These are phyloP conservation scores for Sparidentex hasta DNA, from an alignment of 2,797 vertebrate species.

Conservation along the genomic window DNA sequence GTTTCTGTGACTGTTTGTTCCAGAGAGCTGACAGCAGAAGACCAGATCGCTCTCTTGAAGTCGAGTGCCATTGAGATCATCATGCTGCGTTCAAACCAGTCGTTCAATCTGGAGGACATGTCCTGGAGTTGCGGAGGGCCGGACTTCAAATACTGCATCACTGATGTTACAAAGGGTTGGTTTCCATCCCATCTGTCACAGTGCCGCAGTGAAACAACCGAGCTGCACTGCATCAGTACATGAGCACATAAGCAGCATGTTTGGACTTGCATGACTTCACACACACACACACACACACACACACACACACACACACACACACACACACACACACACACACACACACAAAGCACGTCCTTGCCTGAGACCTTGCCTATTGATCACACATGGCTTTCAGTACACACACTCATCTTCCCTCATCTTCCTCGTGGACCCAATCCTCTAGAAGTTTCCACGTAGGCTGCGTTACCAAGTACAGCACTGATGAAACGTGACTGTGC, in stretches of 20 bases:
- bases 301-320: not conserved
- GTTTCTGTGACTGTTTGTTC: slow-evolving; percentile 29
- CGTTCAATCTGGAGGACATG: slow-evolving; percentile 96
- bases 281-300: not conserved
- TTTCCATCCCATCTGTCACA: not conserved
- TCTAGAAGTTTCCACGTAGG: slow-evolving; percentile 22
- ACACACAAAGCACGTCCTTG: not conserved
- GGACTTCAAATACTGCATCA: slow-evolving; percentile 93
- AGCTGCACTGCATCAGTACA: not conserved
- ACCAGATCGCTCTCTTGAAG: slow-evolving; percentile 97
- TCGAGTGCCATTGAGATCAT: slow-evolving; percentile 98
- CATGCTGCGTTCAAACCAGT: slow-evolving; percentile 98
- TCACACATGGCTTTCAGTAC: slow-evolving; percentile 2
- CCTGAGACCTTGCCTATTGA: slow-evolving; percentile 12
- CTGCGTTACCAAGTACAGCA: not conserved
- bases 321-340: too few relatives aligned
- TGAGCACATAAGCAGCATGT: not conserved
- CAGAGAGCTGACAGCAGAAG: slow-evolving; percentile 94
- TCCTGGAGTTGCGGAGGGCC: slow-evolving; percentile 94
- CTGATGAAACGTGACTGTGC: not conserved
- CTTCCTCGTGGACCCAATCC: not conserved
- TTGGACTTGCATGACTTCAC: not conserved
- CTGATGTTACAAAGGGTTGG: slow-evolving; percentile 92
- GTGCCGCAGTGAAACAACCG: not conserved
- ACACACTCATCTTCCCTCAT: not conserved